Percentiles rank a stretch among this genome's conserved stretches.
These are phyloP conservation scores for Paramisgurnus dabryanus DNA, from an alignment of 2,113 vertebrate genomes.

Conservation along the genomic window DNA sequence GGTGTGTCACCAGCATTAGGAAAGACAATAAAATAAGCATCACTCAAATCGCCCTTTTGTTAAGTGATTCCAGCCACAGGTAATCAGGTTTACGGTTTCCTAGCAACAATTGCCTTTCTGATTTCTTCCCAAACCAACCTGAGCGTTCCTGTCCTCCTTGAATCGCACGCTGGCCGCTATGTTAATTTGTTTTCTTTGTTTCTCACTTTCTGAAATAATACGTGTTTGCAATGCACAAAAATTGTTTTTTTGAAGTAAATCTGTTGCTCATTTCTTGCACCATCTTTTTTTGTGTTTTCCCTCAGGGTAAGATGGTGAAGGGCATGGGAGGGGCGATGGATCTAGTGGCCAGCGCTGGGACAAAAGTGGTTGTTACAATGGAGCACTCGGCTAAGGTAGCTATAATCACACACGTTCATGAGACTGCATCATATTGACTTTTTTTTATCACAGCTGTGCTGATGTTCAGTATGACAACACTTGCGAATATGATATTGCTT, in stretches of 20 bases:
- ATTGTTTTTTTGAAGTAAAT: background rate
- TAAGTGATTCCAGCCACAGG: constrained; percentile 44
- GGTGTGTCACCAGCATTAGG: too few relatives aligned
- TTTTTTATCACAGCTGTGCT: background rate
- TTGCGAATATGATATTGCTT: too few relatives aligned
- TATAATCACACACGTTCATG: constrained; percentile 3
- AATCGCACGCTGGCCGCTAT: background rate
- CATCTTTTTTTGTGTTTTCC: constrained; percentile 30
- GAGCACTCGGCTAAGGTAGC: constrained; percentile 95
- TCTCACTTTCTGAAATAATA: background rate
- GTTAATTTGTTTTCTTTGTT: background rate
- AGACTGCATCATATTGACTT: background rate
- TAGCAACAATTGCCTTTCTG: constrained; percentile 52
- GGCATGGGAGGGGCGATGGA: constrained; percentile 99
- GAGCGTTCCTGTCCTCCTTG: background rate
- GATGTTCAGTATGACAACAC: too few relatives aligned
- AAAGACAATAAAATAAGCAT: constrained; percentile 22
- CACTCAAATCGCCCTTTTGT: constrained; percentile 37
- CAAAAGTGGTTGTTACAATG: constrained; percentile 98
- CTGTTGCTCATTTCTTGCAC: constrained; percentile 21
- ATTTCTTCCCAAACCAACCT: constrained; percentile 30
- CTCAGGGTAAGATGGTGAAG: constrained; percentile 97
- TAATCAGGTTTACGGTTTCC: constrained; percentile 51
- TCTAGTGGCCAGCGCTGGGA: constrained; percentile 90
- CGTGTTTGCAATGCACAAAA: background rate